Percentiles rank a stretch among this genome's conserved stretches.
phyloP scores from a whole-genome alignment of 2,797 vertebrate species.

The Amphiprion clarkii region DNA sequence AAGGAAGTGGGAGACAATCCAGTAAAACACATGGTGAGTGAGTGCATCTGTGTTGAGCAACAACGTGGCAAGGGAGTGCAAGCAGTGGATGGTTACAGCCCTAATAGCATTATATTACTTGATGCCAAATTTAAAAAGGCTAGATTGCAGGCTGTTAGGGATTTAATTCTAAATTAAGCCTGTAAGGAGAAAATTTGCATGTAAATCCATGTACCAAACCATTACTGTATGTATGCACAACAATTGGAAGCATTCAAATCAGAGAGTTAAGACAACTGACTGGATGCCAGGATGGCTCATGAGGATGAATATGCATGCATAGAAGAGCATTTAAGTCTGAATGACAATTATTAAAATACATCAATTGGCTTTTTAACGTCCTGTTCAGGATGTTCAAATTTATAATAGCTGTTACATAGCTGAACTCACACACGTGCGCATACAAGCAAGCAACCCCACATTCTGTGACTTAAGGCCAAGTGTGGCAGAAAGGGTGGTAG shows the following conservation, averaged over 20 bases:
- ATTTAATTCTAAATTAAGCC: conserved; percentile 75
- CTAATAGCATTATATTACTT: conserved; percentile 71
- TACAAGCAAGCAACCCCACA: background rate
- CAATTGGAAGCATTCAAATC: conserved; percentile 65
- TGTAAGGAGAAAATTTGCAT: conserved; percentile 66
- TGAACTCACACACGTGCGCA: conserved; percentile 18
- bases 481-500: conserved; percentile 33
- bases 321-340: background rate
- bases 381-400: conserved; percentile 36
- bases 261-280: conserved; percentile 43
- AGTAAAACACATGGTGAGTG: conserved; percentile 76
- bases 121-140: conserved; percentile 71
- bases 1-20: conserved; percentile 82
- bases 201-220: conserved; percentile 67
- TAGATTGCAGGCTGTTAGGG: conserved; percentile 67
- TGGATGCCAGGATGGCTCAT: conserved; percentile 29
- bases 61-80: conserved; percentile 44
- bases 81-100: conserved; percentile 69
- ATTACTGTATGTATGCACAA: conserved; percentile 51
- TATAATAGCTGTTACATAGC: conserved; percentile 13
- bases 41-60: conserved; percentile 41
- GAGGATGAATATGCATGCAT: conserved; percentile 12
- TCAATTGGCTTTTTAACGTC: conserved; percentile 23
- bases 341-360: conserved; percentile 34
- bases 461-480: conserved; percentile 21